Percentiles rank a stretch among this genome's conserved stretches.
Conservation (phyloP, 2,888 invertebrate genomes). For the Drosophila cracens region DNA sequence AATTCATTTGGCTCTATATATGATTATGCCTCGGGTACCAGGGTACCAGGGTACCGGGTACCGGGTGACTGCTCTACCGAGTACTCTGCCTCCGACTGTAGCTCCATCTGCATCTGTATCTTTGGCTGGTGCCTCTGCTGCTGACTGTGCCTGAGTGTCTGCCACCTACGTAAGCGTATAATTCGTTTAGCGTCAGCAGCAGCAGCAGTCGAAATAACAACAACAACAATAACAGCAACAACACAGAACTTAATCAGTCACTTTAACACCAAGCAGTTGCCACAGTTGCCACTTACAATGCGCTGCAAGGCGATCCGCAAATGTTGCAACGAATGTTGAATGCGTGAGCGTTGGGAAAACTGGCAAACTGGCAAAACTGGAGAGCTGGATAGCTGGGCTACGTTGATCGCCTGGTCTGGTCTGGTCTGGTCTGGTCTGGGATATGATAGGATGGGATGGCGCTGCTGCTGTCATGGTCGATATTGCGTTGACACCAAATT, state of each 20-base stretch:
- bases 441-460: conserved; percentile 29
- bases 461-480: conserved; percentile 79
- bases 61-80: conserved; percentile 5
- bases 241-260: conserved; percentile 73
- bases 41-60: conserved; percentile 2
- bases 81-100: conserved; percentile 15
- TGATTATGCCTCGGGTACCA: conserved; percentile 39
- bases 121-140: conserved; percentile 18
- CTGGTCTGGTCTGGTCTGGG: background rate
- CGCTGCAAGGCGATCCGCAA: conserved; percentile 23
- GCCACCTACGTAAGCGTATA: conserved; percentile 81
- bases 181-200: conserved; percentile 79
- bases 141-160: conserved; percentile 67
- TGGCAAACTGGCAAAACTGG: conserved; percentile 14
- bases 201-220: conserved; percentile 35
- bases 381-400: conserved; percentile 7
- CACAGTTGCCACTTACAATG: conserved; percentile 67
- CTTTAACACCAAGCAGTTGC: conserved; percentile 76
- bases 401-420: conserved; percentile 38
- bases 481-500: conserved; percentile 82
- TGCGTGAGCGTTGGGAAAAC: conserved; percentile 69
- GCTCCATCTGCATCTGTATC: conserved; percentile 18
- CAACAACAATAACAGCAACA: conserved; percentile 45
- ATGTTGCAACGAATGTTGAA: conserved; percentile 32
- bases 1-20: conserved; percentile 71